Conservation (phyloP, 64 coral and sea anemone species). For the Stichodactyla mertensii region DNA sequence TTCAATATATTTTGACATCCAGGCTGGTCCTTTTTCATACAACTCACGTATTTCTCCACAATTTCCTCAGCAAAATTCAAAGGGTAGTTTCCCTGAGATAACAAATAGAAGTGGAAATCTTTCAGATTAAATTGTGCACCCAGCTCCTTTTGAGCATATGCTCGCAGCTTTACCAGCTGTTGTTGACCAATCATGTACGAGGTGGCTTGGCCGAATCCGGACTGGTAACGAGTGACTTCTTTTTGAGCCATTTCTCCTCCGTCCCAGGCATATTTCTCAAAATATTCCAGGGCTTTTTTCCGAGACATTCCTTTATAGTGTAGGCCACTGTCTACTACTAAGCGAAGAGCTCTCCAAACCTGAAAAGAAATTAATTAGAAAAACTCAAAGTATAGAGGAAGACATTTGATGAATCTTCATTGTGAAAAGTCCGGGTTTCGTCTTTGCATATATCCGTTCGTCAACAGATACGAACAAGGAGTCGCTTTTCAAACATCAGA, state of each 20-base stretch:
- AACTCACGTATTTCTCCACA: constrained; percentile 21
- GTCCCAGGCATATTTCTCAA: constrained; percentile 73
- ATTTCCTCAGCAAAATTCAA: constrained; percentile 11
- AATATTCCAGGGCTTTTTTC: constrained; percentile 50
- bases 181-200: constrained; percentile 46
- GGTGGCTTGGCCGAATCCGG: constrained; percentile 39
- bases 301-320: constrained; percentile 83
- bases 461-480: too few relatives aligned
- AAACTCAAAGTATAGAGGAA: not conserved
- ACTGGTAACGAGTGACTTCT: constrained; percentile 52
- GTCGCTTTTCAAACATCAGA: too few relatives aligned
- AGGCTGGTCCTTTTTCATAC: not conserved
- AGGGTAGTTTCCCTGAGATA: constrained; percentile 37
- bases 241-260: constrained; percentile 19
- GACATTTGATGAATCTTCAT: too few relatives aligned
- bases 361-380: not conserved
- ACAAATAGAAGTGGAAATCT: constrained; percentile 40
- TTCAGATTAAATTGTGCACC: constrained; percentile 9
- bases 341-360: constrained; percentile 54
- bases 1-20: constrained; percentile 34
- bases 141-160: not conserved
- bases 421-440: too few relatives aligned
- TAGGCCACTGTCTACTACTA: constrained; percentile 78
- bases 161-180: not conserved
- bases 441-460: too few relatives aligned